These are phyloP conservation scores for Pogona vitticeps DNA, from an alignment of 2,113 vertebrate species.

Conservation along the genomic window DNA sequence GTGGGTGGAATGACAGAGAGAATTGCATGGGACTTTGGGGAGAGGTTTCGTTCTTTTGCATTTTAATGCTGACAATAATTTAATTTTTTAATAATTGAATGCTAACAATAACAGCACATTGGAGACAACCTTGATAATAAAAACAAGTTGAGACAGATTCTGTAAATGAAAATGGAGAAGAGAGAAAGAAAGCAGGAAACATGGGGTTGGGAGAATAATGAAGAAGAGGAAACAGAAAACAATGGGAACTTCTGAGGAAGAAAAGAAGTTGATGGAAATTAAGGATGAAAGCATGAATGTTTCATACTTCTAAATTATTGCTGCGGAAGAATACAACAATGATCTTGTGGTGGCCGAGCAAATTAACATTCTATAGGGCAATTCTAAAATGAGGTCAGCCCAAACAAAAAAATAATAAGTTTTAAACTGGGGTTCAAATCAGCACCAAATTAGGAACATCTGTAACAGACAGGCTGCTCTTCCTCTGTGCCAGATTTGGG, in stretches of 20 bases:
- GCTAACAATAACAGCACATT: not conserved
- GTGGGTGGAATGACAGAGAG: not conserved
- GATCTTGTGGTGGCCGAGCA: too few species aligned
- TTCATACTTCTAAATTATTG: too few species aligned
- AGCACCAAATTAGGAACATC: too few species aligned
- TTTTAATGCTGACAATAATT: slow-evolving; percentile 23
- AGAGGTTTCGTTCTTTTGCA: not conserved
- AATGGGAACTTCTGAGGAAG: not conserved
- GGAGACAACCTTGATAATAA: slow-evolving; percentile 3
- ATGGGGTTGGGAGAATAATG: not conserved
- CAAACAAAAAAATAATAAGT: too few species aligned
- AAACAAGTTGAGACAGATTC: not conserved
- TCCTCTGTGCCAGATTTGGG: too few species aligned
- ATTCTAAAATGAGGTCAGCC: too few species aligned
- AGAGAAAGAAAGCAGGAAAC: slow-evolving; percentile 7
- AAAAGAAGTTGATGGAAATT: not conserved
- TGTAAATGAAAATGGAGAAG: not conserved
- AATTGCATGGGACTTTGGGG: not conserved
- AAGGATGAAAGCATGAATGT: not conserved
- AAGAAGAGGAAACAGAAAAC: not conserved
- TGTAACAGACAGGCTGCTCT: too few species aligned
- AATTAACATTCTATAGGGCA: too few species aligned
- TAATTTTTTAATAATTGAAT: slow-evolving; percentile 11
- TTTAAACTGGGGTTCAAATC: too few species aligned
- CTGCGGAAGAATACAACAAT: too few species aligned